Percentiles rank a stretch among this genome's conserved stretches.
phyloP scores from a whole-genome alignment of 2,888 invertebrate genomes.

The Lacanobia wlatinum region DNA sequence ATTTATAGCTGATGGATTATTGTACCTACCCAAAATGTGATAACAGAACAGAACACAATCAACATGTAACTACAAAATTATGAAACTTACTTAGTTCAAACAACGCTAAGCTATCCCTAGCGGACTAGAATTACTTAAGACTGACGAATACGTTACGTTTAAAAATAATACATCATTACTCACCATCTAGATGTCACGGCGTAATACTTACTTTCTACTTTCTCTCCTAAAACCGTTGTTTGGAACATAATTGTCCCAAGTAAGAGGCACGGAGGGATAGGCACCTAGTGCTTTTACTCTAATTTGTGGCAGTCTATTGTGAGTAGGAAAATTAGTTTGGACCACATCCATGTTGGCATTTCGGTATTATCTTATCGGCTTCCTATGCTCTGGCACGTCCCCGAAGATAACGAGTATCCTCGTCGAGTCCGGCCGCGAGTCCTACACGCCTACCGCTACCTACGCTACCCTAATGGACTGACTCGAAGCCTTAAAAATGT shows the following conservation, averaged over 20 bases:
- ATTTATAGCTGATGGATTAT: slow-evolving; percentile 62
- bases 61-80: slow-evolving; percentile 48
- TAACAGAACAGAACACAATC: slow-evolving; percentile 57
- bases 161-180: slow-evolving; percentile 70
- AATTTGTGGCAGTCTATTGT: slow-evolving; percentile 79
- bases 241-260: slow-evolving; percentile 69
- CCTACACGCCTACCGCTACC: slow-evolving; percentile 44
- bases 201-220: slow-evolving; percentile 80
- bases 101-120: slow-evolving; percentile 57
- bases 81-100: slow-evolving; percentile 42
- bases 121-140: slow-evolving; percentile 65
- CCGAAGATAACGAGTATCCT: slow-evolving; percentile 66
- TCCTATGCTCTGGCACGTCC: slow-evolving; percentile 72
- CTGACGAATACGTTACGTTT: slow-evolving; percentile 50
- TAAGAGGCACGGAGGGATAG: slow-evolving; percentile 66
- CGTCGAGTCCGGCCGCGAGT: slow-evolving; percentile 19
- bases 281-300: slow-evolving; percentile 72
- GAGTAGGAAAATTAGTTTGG: slow-evolving; percentile 55
- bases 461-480: slow-evolving; percentile 74
- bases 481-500: slow-evolving; percentile 78
- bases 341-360: slow-evolving; percentile 59
- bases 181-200: slow-evolving; percentile 73
- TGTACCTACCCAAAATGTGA: slow-evolving; percentile 58
- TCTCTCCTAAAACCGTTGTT: slow-evolving; percentile 77
- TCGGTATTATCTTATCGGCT: slow-evolving; percentile 73